These are phyloP conservation scores for Beris morrisii DNA, from an alignment of 2,888 invertebrate species.

Conservation along the genomic window DNA sequence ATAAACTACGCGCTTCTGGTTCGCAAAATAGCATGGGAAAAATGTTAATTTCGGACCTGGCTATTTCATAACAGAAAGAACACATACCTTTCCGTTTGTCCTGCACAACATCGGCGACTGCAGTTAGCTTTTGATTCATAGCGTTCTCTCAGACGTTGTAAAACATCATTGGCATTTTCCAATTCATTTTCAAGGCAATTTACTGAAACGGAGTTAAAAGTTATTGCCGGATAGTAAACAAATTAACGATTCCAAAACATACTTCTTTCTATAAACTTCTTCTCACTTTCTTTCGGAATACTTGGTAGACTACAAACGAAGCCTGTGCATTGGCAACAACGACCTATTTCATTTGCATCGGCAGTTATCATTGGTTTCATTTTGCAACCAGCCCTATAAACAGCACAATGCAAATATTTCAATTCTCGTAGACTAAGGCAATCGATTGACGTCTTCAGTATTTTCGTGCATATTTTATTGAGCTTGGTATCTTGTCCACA, in stretches of 20 bases:
- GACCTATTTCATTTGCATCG: conserved; percentile 21
- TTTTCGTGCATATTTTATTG: conserved; percentile 46
- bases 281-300: conserved; percentile 45
- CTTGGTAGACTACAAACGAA: conserved; percentile 44
- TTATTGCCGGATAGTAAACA: not conserved
- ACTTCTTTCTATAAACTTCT: conserved; percentile 50
- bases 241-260: conserved; percentile 5
- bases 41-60: too few relatives aligned
- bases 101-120: conserved; percentile 5
- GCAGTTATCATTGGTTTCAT: conserved; percentile 39
- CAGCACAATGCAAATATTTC: conserved; percentile 49
- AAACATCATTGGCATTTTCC: conserved; percentile 46
- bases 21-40: too few relatives aligned
- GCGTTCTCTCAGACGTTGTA: conserved; percentile 43
- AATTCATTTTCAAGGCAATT: conserved; percentile 49
- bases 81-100: not conserved
- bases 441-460: conserved; percentile 48
- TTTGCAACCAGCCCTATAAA: conserved; percentile 48
- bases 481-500: conserved; percentile 47
- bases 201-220: conserved; percentile 39
- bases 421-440: conserved; percentile 48
- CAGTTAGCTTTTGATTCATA: conserved; percentile 9
- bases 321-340: conserved; percentile 49
- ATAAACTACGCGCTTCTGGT: too few relatives aligned
- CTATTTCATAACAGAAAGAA: too few relatives aligned